Evolutionary conservation across 2,113 vertebrate species (phyloP), one percentile per base, ranked within the genome.

Genomic region (Chamaetylas fuelleborni): DNA sequence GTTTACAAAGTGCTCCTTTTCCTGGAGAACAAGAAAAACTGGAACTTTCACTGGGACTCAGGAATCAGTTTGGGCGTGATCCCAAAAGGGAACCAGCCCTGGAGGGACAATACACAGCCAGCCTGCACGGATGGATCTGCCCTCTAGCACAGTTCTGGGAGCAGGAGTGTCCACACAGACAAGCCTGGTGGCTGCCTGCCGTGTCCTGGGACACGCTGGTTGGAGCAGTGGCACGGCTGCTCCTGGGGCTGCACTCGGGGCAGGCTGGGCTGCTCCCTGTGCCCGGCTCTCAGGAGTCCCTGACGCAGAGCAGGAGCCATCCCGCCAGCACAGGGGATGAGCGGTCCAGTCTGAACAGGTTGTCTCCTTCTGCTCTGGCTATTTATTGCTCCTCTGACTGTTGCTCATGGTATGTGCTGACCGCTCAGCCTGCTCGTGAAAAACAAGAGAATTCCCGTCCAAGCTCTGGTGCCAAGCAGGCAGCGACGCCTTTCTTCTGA

Each of bases 371-470:
- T 95, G 94, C 31, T 91, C 89, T 91, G 84, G 93, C 91, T 96
- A 96, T 97, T 96, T 97, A 93, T 96, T 95, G 71, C 93, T 95
- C 16, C 81, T 93, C 66, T 96, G 95, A 96, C 95, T 95, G 92
- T 95, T 95, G 60, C 95, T 90, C 71, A 5, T 95, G 95, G 96
- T 95, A 97, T 96, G 93, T 87, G 95, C 94, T 97, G 95, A 97
- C 95, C 92, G 26, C 93, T 91, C 87, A 96, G 94, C 20, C 87
- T 87, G 84, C 89, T 96, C 17, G 1, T 85, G 91, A 85, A 96
- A 95, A 93, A 96, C 94, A 95, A 90, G 93, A 94, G 91, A 50
- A 95, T 90, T 97, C 91, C 64, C 54, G 1, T 96, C 95, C 94
- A 97, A 91, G 73, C 87, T 38, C 50, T 0, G 1, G 54, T 54